Base-by-base conservation (phyloP, 2,113 vertebrate genomes). In the Rhizomys pruinosus region DNA sequence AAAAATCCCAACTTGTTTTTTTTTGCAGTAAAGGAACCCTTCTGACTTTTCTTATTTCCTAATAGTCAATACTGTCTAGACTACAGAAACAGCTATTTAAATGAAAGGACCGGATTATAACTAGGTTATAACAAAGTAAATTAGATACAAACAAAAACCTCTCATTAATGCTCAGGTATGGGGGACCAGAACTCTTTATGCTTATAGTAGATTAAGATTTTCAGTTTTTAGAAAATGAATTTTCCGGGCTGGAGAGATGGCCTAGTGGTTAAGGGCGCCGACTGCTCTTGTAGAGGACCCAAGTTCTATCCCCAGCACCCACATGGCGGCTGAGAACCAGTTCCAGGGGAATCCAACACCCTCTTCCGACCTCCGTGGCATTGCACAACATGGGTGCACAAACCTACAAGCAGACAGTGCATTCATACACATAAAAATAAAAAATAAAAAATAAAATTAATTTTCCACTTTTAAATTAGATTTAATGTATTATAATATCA, bases 21-120 rank as follows among this genome's bases (percentile, higher is more conserved):
- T 69, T 17, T 97, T 44, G 69, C 29, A 66, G 0, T n/a, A 12
- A 81, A 69, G 61, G 9, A 68, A 37, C 25, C 22, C 57, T 94
- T 72, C 25, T 72, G 55, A 76, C 25, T 15, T 86, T 63, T 72
- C 84, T 91, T 84, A 74, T 52, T 95, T 89, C 37, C 44, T 17
- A 63, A 52, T 5, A 87, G 94, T 29, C 0, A 93, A 79, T 89
- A n/a, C 23, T 32, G 69, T 68, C 13, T 86, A 76, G 19, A 17
- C 6, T 32, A 63, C 27, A 7, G 42, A 74, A 89, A 57, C 0
- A 52, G 19, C 1, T 77, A 78, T 64, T 76, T 78, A 82, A 93
- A 52, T 92, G 2, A 68, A 89, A 81, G 10, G 2, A 42, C 1
- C 71, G 16, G 7, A 2, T 64, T 74, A 25, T 15, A 76, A 44